Conservation (phyloP, 23 tunicate species). For the Diplosoma virens region DNA sequence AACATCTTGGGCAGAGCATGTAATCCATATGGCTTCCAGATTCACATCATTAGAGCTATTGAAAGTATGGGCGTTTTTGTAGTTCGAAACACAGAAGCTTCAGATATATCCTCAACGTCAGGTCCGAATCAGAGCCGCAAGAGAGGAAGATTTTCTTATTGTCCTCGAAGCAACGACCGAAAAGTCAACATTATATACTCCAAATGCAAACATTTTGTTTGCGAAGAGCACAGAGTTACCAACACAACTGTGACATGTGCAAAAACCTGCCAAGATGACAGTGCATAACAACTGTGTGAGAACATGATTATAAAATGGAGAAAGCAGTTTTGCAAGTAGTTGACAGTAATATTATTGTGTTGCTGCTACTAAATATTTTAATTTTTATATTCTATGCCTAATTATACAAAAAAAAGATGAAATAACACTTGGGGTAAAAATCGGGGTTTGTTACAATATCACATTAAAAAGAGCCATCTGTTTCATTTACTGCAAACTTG, state of each 20-base stretch:
- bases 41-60: conserved; percentile 30
- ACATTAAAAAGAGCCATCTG: neutral
- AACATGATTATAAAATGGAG: neutral
- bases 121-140: too few relatives aligned
- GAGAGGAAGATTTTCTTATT: too few relatives aligned
- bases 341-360: neutral
- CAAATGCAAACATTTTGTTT: conserved; percentile 19
- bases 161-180: too few relatives aligned
- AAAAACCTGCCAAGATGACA: conserved; percentile 14
- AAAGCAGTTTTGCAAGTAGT: neutral
- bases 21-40: conserved; percentile 18
- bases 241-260: conserved; percentile 19
- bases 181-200: conserved; percentile 16
- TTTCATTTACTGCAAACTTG: neutral
- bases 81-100: conserved; percentile 10
- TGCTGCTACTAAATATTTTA: neutral
- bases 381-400: neutral
- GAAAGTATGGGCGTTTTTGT: conserved; percentile 34
- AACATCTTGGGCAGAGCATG: conserved; percentile 22
- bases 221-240: conserved; percentile 27
- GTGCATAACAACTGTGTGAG: conserved; percentile 9
- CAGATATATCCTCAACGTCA: too few relatives aligned
- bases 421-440: neutral
- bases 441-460: neutral
- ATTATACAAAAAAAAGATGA: neutral